These are phyloP conservation scores for Neomorphus geoffroyi DNA, from an alignment of 2,797 vertebrate species.

Conservation along the genomic window DNA sequence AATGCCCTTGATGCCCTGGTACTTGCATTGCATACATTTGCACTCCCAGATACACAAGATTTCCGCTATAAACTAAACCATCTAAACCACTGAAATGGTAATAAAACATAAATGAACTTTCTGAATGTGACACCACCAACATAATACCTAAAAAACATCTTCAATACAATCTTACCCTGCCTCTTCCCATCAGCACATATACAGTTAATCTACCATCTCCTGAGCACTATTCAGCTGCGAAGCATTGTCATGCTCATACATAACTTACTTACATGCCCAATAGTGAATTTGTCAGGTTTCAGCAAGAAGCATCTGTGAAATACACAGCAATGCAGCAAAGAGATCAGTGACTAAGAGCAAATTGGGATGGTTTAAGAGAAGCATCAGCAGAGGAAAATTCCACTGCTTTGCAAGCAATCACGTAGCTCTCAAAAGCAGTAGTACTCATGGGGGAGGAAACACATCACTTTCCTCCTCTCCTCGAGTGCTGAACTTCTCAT, in stretches of 20 bases:
- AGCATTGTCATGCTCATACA: not conserved
- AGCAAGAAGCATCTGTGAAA: not conserved
- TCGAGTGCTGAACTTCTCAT: not conserved
- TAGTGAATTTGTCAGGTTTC: not conserved
- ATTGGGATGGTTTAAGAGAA: constrained; percentile 46
- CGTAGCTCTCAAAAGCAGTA: not conserved
- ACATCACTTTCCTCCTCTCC: not conserved
- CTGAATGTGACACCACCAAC: not conserved
- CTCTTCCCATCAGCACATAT: not conserved
- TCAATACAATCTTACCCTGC: not conserved
- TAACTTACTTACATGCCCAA: not conserved
- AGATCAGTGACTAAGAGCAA: constrained; percentile 52
- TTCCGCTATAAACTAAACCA: not conserved
- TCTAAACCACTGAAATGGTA: not conserved
- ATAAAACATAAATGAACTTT: not conserved
- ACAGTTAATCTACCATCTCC: not conserved
- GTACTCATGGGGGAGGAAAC: not conserved
- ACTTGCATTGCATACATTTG: not conserved
- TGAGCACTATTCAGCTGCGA: not conserved
- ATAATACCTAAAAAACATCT: not conserved
- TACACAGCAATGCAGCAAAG: constrained; percentile 23
- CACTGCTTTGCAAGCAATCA: constrained; percentile 40
- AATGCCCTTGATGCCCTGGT: not conserved
- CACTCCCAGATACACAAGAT: not conserved
- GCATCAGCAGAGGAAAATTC: constrained; percentile 70